Evolutionary conservation across 2,888 invertebrate genomes (phyloP), one percentile per base, ranked within the genome.

Genomic region (Pimpla rufipes): DNA sequence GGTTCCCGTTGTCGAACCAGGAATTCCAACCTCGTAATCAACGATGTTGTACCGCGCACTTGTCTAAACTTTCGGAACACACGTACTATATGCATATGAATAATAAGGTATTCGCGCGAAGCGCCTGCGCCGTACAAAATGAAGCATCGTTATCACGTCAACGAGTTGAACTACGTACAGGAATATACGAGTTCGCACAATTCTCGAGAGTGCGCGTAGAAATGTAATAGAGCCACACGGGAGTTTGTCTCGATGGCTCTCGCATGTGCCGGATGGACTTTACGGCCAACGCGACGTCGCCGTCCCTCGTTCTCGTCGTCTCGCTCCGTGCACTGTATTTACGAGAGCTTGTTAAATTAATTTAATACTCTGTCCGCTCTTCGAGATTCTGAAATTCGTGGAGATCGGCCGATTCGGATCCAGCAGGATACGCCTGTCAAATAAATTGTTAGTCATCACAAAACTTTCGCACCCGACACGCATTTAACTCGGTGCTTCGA

Each of bases 121-220:
- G 45, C 21, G 45, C 45, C 21, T 37, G 11, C 42, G 45, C 35
- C 18, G 67, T 37, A 42, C 76, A 71, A 70, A 76, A 76, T 67
- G 40, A 73, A 81, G 59, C 42, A 47, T 81, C 73, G 73, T 81
- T 81, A 81, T 66, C 71, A 37, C 71, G 71, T 81, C 81, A 67
- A 66, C 77, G 59, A 42, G 57, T 29, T 73, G 47, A 18, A 21
- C 40, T 29, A 21, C 67, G 47, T 45, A 42, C 35, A 37, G 18
- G 10, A 21, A 57, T 47, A 57, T 47, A 67, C 67, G 71, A 77
- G 73, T 67, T 59, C 21, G 57, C 16, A 52, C 59, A 18, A 77
- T 77, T 77, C 35, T 57, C 21, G 50, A 50, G 52, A 55, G 23
- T 23, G 23, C 52, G 21, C 23, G 23, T 55, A 11, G 52, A 23